Conservation (phyloP, 2,113 vertebrate species). For the Amblyornis subalaris region DNA sequence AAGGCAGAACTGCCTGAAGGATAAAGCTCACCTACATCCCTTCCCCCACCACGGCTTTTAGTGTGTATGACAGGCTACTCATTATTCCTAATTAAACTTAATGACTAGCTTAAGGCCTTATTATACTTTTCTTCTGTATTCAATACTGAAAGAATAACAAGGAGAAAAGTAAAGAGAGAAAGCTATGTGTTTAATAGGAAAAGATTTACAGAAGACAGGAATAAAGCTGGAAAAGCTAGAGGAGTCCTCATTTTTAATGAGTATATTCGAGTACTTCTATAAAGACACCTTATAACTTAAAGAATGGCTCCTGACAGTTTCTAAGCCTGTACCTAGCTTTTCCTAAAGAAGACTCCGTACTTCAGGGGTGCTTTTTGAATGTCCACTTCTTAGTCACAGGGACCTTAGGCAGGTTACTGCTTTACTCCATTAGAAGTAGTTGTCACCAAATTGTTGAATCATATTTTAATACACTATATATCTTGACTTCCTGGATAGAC, state of each 20-base stretch:
- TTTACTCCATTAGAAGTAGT: not conserved
- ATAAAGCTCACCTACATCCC: not conserved
- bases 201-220: not conserved
- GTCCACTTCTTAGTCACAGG: not conserved
- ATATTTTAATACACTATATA: not conserved
- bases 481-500: not conserved
- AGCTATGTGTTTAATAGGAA: not conserved
- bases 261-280: not conserved
- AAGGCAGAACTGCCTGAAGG: not conserved
- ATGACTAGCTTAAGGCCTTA: not conserved
- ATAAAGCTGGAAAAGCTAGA: not conserved
- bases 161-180: not conserved
- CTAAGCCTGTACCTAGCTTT: not conserved
- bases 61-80: not conserved
- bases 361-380: not conserved
- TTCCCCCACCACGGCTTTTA: not conserved
- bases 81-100: conserved; percentile 25
- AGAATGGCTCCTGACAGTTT: not conserved
- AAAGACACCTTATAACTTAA: not conserved
- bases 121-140: not conserved
- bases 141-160: not conserved
- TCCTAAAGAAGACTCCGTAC: not conserved
- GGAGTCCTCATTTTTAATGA: not conserved
- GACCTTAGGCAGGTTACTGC: not conserved
- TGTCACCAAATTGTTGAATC: not conserved